Conservation (phyloP, 2,888 invertebrate genomes). For the Rhamnusium bicolor region DNA sequence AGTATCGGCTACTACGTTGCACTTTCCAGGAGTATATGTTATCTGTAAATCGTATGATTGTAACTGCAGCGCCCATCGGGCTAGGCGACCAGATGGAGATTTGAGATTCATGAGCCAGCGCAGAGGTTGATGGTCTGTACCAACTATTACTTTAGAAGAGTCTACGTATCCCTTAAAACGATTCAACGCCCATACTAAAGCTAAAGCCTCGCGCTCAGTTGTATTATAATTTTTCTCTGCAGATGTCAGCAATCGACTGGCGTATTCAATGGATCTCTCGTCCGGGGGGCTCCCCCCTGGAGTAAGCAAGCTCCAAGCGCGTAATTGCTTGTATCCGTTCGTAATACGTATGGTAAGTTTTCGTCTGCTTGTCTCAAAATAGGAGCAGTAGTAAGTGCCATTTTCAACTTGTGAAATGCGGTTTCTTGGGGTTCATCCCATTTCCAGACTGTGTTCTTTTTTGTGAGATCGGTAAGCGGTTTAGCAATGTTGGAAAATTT, state of each 20-base stretch:
- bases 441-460: conserved; percentile 28
- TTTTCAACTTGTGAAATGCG: conserved; percentile 25
- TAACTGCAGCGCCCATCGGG: background rate
- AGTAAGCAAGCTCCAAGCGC: conserved; percentile 42
- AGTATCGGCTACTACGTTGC: no score
- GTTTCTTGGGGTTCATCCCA: conserved; percentile 30
- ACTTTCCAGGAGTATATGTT: background rate
- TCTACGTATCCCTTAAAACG: conserved; percentile 61
- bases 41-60: background rate
- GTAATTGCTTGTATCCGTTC: conserved; percentile 40
- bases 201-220: conserved; percentile 48
- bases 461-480: conserved; percentile 26
- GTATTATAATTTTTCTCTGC: conserved; percentile 43
- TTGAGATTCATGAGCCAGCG: conserved; percentile 67
- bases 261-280: conserved; percentile 42
- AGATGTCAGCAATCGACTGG: conserved; percentile 31
- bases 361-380: conserved; percentile 29
- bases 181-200: conserved; percentile 46
- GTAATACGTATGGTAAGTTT: conserved; percentile 34
- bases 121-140: conserved; percentile 69
- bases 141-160: conserved; percentile 56
- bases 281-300: conserved; percentile 37
- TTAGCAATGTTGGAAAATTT: conserved; percentile 27
- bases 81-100: conserved; percentile 61
- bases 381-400: conserved; percentile 16